These are phyloP conservation scores for Cuniculus paca DNA, from an alignment of 2,797 vertebrate genomes.

Conservation along the genomic window DNA sequence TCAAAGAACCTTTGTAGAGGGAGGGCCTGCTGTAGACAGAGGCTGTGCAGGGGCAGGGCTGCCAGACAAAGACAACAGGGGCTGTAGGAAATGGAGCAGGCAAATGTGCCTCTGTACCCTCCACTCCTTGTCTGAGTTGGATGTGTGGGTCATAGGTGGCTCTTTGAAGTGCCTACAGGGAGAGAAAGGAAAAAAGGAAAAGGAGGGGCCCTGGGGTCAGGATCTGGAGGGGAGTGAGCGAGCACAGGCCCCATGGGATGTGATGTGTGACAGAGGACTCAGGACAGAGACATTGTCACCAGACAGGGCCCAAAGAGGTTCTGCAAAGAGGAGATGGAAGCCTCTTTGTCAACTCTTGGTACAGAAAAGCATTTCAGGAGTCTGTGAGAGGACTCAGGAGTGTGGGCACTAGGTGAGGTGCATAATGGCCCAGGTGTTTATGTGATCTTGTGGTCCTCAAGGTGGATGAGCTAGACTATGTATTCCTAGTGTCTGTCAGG, in stretches of 20 bases:
- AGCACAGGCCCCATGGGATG: neutral
- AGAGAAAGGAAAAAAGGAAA: neutral
- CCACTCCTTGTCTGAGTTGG: neutral
- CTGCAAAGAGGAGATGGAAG: neutral
- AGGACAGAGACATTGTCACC: neutral
- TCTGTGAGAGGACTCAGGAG: neutral
- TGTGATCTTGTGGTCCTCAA: neutral
- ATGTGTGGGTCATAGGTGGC: neutral
- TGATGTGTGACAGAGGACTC: neutral
- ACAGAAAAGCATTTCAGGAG: neutral
- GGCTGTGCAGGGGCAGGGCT: neutral
- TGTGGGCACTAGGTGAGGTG: neutral
- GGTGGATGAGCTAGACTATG: neutral
- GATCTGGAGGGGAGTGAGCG: neutral
- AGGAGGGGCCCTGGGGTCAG: neutral
- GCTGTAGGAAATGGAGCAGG: neutral
- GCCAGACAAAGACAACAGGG: neutral
- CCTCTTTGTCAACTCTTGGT: neutral
- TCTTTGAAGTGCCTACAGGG: neutral
- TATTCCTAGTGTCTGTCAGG: neutral
- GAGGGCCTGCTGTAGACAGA: neutral
- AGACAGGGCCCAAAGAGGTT: neutral
- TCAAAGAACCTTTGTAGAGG: neutral
- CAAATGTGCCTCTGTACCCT: accelerated
- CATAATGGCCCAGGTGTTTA: neutral